phyloP scores from a whole-genome alignment of 2,113 vertebrate genomes.

The Chaenocephalus aceratus region DNA sequence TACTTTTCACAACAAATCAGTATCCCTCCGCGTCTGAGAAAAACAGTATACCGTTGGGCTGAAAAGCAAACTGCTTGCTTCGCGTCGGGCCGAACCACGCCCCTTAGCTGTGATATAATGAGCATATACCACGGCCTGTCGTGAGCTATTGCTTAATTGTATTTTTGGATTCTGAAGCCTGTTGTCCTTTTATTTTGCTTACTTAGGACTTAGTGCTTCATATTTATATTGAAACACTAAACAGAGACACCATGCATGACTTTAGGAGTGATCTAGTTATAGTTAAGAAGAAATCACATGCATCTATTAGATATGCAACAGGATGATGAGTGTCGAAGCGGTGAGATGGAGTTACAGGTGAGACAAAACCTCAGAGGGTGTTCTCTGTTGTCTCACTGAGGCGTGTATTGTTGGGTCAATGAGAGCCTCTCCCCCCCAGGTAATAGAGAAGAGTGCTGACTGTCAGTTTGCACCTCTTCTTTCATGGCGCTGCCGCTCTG shows the following conservation, averaged over 20 bases:
- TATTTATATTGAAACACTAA: no score
- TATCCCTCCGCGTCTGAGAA: no score
- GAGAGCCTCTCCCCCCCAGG: constrained; percentile 60
- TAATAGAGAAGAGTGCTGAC: constrained; percentile 73
- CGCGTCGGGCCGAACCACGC: no score
- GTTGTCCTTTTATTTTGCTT: neutral
- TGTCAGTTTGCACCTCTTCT: constrained; percentile 74
- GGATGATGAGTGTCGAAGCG: constrained; percentile 36
- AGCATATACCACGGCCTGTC: no score
- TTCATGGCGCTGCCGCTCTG: constrained; percentile 58
- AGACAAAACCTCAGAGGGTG: constrained; percentile 72
- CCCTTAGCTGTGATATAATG: no score
- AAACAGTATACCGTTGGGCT: no score
- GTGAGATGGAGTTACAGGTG: constrained; percentile 69
- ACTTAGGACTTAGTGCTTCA: no score
- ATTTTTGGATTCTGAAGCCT: neutral
- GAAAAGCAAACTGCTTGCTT: no score
- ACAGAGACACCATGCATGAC: neutral
- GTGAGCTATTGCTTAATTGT: no score
- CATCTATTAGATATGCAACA: constrained; percentile 16
- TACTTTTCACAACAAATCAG: no score
- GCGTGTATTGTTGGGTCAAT: constrained; percentile 65
- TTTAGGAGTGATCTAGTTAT: neutral
- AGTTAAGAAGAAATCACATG: neutral
- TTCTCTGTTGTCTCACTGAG: constrained; percentile 55